Base-by-base conservation (phyloP, 2,797 vertebrate genomes). In the Fringilla coelebs region DNA sequence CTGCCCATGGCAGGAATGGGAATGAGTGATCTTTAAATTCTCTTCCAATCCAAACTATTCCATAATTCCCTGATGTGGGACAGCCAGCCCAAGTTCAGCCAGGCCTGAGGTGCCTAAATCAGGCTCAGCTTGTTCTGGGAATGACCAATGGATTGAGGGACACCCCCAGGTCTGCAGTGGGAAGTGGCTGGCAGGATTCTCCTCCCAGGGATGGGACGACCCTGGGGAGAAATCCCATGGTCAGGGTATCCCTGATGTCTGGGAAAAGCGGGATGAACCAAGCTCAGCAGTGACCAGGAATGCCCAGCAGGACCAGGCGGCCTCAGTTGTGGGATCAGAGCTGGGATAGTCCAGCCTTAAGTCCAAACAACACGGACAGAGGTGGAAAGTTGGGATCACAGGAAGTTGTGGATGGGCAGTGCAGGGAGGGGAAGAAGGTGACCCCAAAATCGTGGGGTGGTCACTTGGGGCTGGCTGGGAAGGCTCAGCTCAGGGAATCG, bases 361-460 rank as follows among this genome's bases (percentile, higher is more conserved):
- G 13, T 7, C 26, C 20, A 13, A 43, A 36, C n/a, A 31, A 1
- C 20, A 18, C 0, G 0, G 38, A 15, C 1, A 13, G 57, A 63
- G 68, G 26, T 1, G n/a, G 45, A 9, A 85, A 43, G 7, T 0
- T 52, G 65, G 34, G 34, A 25, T 49, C 18, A 17, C 1, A 43
- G 68, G 54, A 32, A 26, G 14, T 2, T 16, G 17, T 1, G 0
- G 26, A 4, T 3, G 62, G 41, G 17, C 70, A 21, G 20, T 11
- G 11, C 57, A 41, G 32, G 46, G 36, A 2, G 17, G 13, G 32
- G 41, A 52, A 40, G 3, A n/a, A 21, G 54, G 41, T 48, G 43
- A 26, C 6, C 54, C 70, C 73, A 29, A 38, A 5, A 13, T 0
- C 15, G 7, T 9, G 43, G 66, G 13, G 7, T 12, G 76, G 36